Base-by-base conservation (phyloP, 2,888 invertebrate genomes). In the Elgonia sp. region DNA sequence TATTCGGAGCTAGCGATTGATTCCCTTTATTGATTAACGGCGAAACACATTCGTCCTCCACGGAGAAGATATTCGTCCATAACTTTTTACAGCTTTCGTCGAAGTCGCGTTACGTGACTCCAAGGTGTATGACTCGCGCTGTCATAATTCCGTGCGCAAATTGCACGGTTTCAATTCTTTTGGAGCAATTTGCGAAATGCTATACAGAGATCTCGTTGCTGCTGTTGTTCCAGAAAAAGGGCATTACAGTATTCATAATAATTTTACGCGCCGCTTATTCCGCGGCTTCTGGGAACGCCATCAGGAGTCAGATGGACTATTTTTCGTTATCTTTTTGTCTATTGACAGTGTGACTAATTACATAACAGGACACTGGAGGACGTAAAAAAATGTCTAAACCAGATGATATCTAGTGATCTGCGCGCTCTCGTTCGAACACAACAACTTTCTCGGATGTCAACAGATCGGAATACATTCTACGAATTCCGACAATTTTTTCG, bases 391-490 rank as follows among this genome's bases (percentile, higher is more conserved):
- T 14, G 18, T 14, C 57, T 20, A 60, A 67, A 83, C 73, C 46
- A 46, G 83, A 75, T 57, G 73, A 70, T 62, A 62, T 72, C 80
- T 60, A 60, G 60, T 10, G 69, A 79, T 79, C 46, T 20, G 18
- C 39, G 53, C 16, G 18, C 70, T 69, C 53, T 37, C 65, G 42
- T 81, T 50, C n/a, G 18, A 62, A 18, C 63, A 42, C 5, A 29
- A 57, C 60, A 57, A 83, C 83, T 83, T 83, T 83, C 83, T 83
- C 83, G 46, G 60, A 76, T 83, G 75, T 75, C 75, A 69, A 77
- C 70, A 12, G 84, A 72, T 77, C 67, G 53, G 40, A 75, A 50
- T 42, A 57, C 82, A 67, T 83, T 83, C 72, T 42, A 67, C 63
- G 55, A 57, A 77, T 84, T 62, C 84, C 65, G 16, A 16, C 40